Base-by-base conservation (phyloP, 2,113 vertebrate species). In the Hiodon tergisus region DNA sequence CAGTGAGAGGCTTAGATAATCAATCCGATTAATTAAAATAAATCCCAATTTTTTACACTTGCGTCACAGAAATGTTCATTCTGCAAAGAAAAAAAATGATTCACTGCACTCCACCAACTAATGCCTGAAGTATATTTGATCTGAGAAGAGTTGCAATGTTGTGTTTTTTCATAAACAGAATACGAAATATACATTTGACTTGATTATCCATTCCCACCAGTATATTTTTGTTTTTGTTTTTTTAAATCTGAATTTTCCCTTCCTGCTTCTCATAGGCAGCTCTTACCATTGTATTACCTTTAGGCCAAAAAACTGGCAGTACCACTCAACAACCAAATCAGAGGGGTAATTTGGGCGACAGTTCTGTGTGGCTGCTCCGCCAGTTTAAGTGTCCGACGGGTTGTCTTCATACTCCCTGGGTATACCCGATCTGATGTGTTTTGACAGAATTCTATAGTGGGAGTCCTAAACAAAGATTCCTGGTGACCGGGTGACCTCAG, bases 301-400 rank as follows among this genome's bases (percentile, higher is more conserved):
- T 71, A 76, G 71, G 58, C 55, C 17, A 54, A 54, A 13, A 2
- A 69, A 63, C 11, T 16, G n/a, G n/a, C n/a, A n/a, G n/a, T n/a
- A n/a, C n/a, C n/a, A n/a, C n/a, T n/a, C n/a, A n/a, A 8, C 16
- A 16, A 46, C 63, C 67, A 70, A 55, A 57, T 76, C 55, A 71
- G 11, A 16, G 11, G 52, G 31, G 57, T 50, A 60, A 68, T 52
- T 47, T 17, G 57, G 75, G 75, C 57, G 68, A 66, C 58, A 46
- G 50, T 46, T 66, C 52, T 61, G n/a, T 61, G 71, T 65, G 51
- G 67, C 8, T 59, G 75, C 50, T 47, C 14, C 61, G 67, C 60
- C 67, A 60, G 67, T 76, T 65, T 65, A 71, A 76, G 67, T 76
- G 52, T 71, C 69, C 71, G 13, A 50, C n/a, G 16, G 71, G 52